Evolutionary conservation across 2,797 vertebrate species (phyloP).

Genomic region (Sebastes steindachneri): DNA sequence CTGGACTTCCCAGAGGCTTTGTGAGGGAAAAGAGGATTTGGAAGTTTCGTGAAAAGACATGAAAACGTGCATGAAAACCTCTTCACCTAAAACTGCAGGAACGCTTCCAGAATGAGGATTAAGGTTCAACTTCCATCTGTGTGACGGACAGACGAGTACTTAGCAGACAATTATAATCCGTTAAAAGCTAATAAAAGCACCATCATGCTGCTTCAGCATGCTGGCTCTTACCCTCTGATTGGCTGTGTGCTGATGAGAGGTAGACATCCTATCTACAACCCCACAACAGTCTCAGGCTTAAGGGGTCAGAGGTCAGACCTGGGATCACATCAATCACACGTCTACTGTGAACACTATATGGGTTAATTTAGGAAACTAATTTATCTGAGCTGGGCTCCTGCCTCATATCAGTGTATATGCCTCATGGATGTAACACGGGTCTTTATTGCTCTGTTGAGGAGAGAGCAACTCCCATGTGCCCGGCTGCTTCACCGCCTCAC

Average conservation of each 20-base stretch:
- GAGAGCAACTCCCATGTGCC: conserved; percentile 44
- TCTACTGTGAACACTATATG: conserved; percentile 35
- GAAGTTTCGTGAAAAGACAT: conserved; percentile 67
- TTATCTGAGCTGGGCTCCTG: conserved; percentile 51
- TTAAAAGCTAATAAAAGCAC: conserved; percentile 81
- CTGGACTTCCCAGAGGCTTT: conserved; percentile 61
- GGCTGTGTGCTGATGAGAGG: conserved; percentile 60
- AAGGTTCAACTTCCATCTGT: conserved; percentile 82
- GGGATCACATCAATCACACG: conserved; percentile 68
- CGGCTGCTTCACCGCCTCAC: conserved; percentile 16
- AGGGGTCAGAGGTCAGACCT: conserved; percentile 55
- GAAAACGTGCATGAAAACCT: conserved; percentile 80
- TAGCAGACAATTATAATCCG: conserved; percentile 84
- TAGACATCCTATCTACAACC: conserved; percentile 63
- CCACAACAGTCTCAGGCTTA: conserved; percentile 64
- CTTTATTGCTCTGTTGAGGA: conserved; percentile 59
- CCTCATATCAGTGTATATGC: conserved; percentile 44
- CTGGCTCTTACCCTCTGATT: conserved; percentile 48
- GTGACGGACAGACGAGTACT: conserved; percentile 76
- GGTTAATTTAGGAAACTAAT: conserved; percentile 64
- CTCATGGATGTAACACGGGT: conserved; percentile 48
- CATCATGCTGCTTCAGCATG: conserved; percentile 68
- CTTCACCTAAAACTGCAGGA: conserved; percentile 68
- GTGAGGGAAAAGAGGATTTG: conserved; percentile 77
- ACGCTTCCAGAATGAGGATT: conserved; percentile 78